phyloP scores from a whole-genome alignment of 2,888 invertebrate species.

The Pediacus dermestoides region DNA sequence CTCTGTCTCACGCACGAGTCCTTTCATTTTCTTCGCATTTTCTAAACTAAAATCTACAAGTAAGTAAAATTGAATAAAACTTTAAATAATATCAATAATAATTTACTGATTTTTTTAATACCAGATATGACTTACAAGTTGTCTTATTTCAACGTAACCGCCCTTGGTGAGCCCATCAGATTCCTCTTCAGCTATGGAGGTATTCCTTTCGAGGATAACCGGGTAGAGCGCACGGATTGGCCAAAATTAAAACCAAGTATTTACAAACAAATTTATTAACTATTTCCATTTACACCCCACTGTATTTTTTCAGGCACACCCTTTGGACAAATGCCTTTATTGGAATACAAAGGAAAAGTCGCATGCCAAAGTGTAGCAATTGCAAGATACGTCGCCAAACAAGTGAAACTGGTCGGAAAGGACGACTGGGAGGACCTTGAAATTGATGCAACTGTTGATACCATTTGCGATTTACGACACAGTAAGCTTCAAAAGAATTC shows the following conservation, averaged over 20 bases:
- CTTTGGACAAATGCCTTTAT: slow-evolving; percentile 61
- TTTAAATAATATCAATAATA: too few relatives aligned
- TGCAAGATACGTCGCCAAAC: slow-evolving; percentile 60
- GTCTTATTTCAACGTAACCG: slow-evolving; percentile 61
- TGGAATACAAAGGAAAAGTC: slow-evolving; percentile 63
- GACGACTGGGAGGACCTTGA: slow-evolving; percentile 58
- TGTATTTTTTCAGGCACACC: slow-evolving; percentile 52
- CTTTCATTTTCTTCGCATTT: too few relatives aligned
- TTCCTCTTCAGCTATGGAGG: slow-evolving; percentile 61
- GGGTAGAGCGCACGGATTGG: neutral
- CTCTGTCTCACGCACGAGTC: too few relatives aligned
- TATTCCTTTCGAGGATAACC: slow-evolving; percentile 58
- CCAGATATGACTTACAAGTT: slow-evolving; percentile 61
- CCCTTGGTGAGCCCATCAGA: slow-evolving; percentile 61
- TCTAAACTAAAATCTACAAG: too few relatives aligned
- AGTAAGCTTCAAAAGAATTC: too few relatives aligned
- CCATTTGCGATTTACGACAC: slow-evolving; percentile 56
- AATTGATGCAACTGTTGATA: slow-evolving; percentile 62
- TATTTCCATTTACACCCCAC: too few relatives aligned
- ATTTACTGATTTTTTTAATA: too few relatives aligned
- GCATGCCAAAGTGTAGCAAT: slow-evolving; percentile 61
- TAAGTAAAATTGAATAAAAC: too few relatives aligned
- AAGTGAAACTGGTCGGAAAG: slow-evolving; percentile 56
- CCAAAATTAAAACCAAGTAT: too few relatives aligned
- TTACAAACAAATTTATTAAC: too few relatives aligned